phyloP scores from a whole-genome alignment of 2,797 vertebrate genomes.

The Chelmon rostratus region DNA sequence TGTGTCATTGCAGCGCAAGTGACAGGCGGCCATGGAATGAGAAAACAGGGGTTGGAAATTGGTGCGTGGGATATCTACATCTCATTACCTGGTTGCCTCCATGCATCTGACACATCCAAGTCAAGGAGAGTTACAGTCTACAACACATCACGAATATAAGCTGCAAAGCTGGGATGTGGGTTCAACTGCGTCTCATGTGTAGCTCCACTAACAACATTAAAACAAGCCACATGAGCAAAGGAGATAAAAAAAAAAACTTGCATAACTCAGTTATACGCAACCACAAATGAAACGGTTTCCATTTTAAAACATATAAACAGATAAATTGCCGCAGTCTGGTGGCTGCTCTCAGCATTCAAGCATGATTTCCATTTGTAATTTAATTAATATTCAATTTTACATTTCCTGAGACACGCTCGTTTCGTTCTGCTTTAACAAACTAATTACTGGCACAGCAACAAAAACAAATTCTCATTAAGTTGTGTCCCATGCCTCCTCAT shows the following conservation, averaged over 20 bases:
- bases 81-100: conserved; percentile 62
- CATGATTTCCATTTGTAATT: conserved; percentile 74
- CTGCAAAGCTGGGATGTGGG: conserved; percentile 9
- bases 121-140: conserved; percentile 40
- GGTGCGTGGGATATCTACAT: conserved; percentile 57
- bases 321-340: conserved; percentile 42
- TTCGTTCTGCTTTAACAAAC: conserved; percentile 79
- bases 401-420: conserved; percentile 68
- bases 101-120: conserved; percentile 48
- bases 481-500: conserved; percentile 64
- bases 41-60: conserved; percentile 63
- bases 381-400: conserved; percentile 82
- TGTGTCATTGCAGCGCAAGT: conserved; percentile 46
- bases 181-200: neutral
- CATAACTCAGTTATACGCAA: conserved; percentile 13
- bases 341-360: conserved; percentile 53
- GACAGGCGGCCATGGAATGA: conserved; percentile 59
- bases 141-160: conserved; percentile 22
- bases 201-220: conserved; percentile 29
- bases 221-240: conserved; percentile 41
- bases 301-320: conserved; percentile 42
- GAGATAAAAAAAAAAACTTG: conserved; percentile 14
- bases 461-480: conserved; percentile 79
- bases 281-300: conserved; percentile 32
- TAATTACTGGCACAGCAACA: conserved; percentile 74